A percentile compares a stretch with the other conserved stretches of the same genome.
Conservation (phyloP, 2,888 invertebrate genomes). For the Cephalotes varians region DNA sequence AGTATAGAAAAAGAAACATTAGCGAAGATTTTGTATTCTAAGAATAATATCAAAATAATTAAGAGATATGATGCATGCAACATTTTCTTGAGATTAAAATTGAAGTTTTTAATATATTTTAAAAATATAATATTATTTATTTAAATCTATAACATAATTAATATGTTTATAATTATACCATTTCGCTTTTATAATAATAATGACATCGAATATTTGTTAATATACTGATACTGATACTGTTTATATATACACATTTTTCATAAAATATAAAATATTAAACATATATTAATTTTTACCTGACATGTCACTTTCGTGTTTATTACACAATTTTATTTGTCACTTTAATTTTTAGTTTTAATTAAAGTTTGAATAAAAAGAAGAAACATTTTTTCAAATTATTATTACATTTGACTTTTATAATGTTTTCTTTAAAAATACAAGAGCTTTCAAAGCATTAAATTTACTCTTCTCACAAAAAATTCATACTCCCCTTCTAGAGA, state of each 20-base stretch:
- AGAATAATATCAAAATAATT: background rate
- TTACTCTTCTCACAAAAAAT: background rate
- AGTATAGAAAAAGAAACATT: background rate
- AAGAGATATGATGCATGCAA: background rate
- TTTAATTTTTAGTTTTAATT: background rate
- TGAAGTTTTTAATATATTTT: background rate
- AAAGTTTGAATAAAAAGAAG: too few species aligned
- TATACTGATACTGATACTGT: background rate
- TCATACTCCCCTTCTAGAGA: background rate
- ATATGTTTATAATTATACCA: slow-evolving; percentile 3
- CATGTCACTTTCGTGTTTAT: background rate
- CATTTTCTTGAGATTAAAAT: slow-evolving; percentile 1
- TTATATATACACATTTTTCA: background rate
- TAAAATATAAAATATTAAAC: background rate
- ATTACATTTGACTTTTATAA: background rate
- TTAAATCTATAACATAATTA: background rate
- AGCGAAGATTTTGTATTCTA: background rate
- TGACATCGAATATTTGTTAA: background rate
- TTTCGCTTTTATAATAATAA: background rate
- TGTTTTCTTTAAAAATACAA: background rate
- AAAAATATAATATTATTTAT: background rate
- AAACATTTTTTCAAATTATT: background rate
- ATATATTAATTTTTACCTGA: background rate
- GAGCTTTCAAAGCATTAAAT: background rate
- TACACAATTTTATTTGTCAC: background rate